phyloP scores from a whole-genome alignment of 2,113 vertebrate genomes.

The Leiothrix lutea region DNA sequence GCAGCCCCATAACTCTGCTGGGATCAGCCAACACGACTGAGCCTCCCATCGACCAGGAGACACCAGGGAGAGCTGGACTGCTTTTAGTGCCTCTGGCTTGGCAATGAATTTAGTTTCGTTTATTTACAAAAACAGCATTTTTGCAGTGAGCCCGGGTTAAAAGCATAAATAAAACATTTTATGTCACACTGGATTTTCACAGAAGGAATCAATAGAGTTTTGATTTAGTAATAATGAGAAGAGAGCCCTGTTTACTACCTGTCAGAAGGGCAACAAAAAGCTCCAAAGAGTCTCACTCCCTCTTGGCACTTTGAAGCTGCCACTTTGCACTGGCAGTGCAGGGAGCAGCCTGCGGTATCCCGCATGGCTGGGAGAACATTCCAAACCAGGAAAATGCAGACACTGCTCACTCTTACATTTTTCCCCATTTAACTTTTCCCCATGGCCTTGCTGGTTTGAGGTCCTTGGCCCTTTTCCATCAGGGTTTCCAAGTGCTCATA shows the following conservation, averaged over 20 bases:
- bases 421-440: neutral
- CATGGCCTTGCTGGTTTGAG: fast-evolving
- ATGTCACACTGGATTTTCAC: neutral
- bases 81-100: neutral
- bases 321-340: neutral
- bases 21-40: fast-evolving
- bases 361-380: neutral
- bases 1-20: neutral
- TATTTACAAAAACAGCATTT: neutral
- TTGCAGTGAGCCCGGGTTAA: neutral
- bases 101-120: neutral
- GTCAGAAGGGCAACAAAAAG: neutral
- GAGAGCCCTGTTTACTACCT: neutral
- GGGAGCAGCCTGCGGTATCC: neutral
- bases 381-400: neutral
- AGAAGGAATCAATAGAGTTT: slow-evolving; percentile 14
- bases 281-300: neutral
- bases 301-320: neutral
- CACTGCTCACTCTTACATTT: neutral
- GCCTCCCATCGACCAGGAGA: neutral
- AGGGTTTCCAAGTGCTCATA: neutral
- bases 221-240: slow-evolving; percentile 46
- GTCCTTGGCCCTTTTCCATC: neutral
- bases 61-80: neutral
- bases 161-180: slow-evolving; percentile 40